A percentile compares a stretch with the other conserved stretches of the same genome.
These are phyloP conservation scores for Boulengeromyrus knoepffleri DNA, from an alignment of 2,113 vertebrate species.

Conservation along the genomic window DNA sequence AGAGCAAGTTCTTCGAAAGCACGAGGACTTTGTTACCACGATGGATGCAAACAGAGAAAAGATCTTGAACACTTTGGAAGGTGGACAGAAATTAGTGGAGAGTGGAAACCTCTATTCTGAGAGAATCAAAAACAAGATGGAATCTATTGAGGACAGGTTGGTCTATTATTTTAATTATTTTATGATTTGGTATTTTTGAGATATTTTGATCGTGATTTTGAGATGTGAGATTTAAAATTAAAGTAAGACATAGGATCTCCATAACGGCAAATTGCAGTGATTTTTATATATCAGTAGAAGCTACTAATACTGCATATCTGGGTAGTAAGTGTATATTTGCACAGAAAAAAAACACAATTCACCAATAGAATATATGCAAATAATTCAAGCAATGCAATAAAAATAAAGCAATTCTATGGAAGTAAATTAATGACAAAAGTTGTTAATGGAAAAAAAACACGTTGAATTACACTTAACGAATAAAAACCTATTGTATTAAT, in stretches of 20 bases:
- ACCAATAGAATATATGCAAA: not conserved
- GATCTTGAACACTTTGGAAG: slow-evolving; percentile 60
- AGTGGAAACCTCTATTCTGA: slow-evolving; percentile 74
- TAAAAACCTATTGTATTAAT: too few species aligned
- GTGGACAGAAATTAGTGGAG: slow-evolving; percentile 69
- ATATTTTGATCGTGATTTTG: not conserved
- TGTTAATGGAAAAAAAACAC: too few species aligned
- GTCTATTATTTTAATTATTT: not conserved
- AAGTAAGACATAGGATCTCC: not conserved
- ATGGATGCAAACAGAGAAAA: slow-evolving; percentile 82
- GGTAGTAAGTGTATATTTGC: not conserved
- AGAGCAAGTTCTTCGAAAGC: slow-evolving; percentile 73
- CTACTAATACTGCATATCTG: not conserved
- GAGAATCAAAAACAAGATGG: slow-evolving; percentile 78
- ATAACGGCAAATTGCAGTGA: not conserved
- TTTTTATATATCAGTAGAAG: not conserved
- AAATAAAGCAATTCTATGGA: not conserved
- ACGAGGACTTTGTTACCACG: slow-evolving; percentile 74
- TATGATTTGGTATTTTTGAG: not conserved
- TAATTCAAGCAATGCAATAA: not conserved
- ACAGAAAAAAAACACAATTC: not conserved
- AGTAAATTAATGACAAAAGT: too few species aligned
- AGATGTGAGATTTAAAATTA: not conserved
- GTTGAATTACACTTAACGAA: too few species aligned
- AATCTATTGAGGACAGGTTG: slow-evolving; percentile 74